phyloP scores from a whole-genome alignment of 2,113 vertebrate species.

The Nycticebus coucang region DNA sequence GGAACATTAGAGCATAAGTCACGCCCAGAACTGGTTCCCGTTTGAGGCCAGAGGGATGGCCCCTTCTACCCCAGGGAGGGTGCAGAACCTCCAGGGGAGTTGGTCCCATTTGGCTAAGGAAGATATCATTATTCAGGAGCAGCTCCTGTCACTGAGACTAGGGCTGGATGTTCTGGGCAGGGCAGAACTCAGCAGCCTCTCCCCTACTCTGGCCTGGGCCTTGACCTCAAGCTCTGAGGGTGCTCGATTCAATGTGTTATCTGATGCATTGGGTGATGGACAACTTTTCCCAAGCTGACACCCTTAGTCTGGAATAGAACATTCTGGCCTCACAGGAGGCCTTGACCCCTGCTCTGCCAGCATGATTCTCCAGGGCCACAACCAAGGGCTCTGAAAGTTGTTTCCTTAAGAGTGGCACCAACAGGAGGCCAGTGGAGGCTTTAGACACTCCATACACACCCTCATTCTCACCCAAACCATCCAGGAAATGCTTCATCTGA shows the following conservation, averaged over 20 bases:
- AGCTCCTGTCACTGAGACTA: neutral
- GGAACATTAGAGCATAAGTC: neutral
- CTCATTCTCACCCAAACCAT: neutral
- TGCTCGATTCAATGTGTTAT: neutral
- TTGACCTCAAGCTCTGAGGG: constrained; percentile 19
- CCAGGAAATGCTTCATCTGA: neutral
- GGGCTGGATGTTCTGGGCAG: neutral
- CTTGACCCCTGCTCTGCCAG: constrained; percentile 11
- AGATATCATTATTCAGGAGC: neutral
- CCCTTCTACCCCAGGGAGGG: neutral
- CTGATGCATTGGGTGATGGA: constrained; percentile 47
- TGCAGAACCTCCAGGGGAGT: neutral
- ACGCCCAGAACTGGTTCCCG: neutral
- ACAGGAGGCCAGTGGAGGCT: neutral
- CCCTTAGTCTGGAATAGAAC: constrained; percentile 35
- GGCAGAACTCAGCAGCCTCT: neutral
- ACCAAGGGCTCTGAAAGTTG: neutral
- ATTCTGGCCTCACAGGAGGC: constrained; percentile 22
- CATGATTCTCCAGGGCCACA: neutral
- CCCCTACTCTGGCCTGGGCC: neutral
- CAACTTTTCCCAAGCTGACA: neutral
- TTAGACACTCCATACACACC: neutral
- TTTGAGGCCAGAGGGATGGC: neutral
- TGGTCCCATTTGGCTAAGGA: neutral
- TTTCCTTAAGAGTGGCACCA: neutral